These are phyloP conservation scores for Scolopax rusticola DNA, from an alignment of 2,797 vertebrate genomes.

Conservation along the genomic window DNA sequence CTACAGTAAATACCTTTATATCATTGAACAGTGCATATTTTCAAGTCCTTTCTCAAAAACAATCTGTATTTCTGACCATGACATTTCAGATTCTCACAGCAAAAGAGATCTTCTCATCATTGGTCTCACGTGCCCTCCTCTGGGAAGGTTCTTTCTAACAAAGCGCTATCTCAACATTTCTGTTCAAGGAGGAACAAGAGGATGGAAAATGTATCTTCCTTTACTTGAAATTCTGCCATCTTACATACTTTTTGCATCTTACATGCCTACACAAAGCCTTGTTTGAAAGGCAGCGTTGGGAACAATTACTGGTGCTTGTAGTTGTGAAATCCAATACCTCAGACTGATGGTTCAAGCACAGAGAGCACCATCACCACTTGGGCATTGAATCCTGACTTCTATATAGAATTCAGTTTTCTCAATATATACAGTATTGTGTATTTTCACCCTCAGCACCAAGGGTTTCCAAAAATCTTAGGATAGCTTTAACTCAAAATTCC, in stretches of 20 bases:
- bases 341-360: neutral
- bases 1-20: neutral
- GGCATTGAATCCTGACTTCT: neutral
- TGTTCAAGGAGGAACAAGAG: neutral
- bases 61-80: neutral
- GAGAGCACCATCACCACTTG: neutral
- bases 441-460: neutral
- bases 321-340: constrained; percentile 29
- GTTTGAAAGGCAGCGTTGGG: neutral
- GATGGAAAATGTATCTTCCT: neutral
- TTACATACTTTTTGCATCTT: neutral
- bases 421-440: neutral
- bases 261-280: neutral
- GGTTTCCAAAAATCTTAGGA: neutral
- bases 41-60: neutral
- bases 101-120: neutral
- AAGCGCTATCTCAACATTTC: neutral
- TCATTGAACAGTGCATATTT: neutral
- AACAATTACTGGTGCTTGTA: constrained; percentile 1
- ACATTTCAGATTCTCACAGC: neutral
- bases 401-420: neutral
- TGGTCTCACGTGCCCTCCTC: neutral
- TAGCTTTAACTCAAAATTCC: neutral
- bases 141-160: neutral
- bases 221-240: neutral